Evolutionary conservation across 2,888 invertebrate species (phyloP), one percentile per base, ranked within the genome.

Genomic region (Coleophora flavipennella): DNA sequence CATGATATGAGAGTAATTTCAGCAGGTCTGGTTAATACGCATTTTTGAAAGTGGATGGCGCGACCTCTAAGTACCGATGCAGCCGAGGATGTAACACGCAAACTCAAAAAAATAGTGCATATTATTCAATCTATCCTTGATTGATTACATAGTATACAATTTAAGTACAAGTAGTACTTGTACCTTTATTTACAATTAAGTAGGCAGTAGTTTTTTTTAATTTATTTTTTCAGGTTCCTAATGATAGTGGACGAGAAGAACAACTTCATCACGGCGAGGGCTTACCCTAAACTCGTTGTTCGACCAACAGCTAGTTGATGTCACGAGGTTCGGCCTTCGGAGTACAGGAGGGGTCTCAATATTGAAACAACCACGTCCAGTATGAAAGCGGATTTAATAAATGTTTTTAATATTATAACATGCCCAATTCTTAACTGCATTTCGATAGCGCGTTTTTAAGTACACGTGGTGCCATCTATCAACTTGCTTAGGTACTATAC

Each of bases 231-330:
- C 59, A 86, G 89, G 48, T 69, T 83, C 1, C 64, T 90, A 32
- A 87, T 89, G 87, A 76, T 90, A 10, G 73, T 87, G 13, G 85
- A 87, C 44, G 70, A 81, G 1, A 68, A 86, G 43, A 78, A 86
- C n/a, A 80, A 86, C 51, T 89, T 89, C 54, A 67, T 89, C 14
- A 87, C 89, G 1, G 89, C 81, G 2, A 67, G 89, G 44, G 78
- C 74, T 13, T 67, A 77, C 48, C 88, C 89, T 0, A 83, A 79
- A 50, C 67, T 89, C 20, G 20, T 20, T n/a, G n/a, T n/a, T n/a
- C n/a, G n/a, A n/a, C n/a, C n/a, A n/a, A n/a, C n/a, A n/a, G n/a
- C n/a, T n/a, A n/a, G n/a, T n/a, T n/a, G n/a, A n/a, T n/a, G n/a
- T n/a, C n/a, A n/a, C n/a, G n/a, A n/a, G n/a, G n/a, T n/a, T n/a